Evolutionary conservation across 2,797 vertebrate species (phyloP), one percentile per base, ranked within the genome.

Genomic region (Eospalax fontanierii): DNA sequence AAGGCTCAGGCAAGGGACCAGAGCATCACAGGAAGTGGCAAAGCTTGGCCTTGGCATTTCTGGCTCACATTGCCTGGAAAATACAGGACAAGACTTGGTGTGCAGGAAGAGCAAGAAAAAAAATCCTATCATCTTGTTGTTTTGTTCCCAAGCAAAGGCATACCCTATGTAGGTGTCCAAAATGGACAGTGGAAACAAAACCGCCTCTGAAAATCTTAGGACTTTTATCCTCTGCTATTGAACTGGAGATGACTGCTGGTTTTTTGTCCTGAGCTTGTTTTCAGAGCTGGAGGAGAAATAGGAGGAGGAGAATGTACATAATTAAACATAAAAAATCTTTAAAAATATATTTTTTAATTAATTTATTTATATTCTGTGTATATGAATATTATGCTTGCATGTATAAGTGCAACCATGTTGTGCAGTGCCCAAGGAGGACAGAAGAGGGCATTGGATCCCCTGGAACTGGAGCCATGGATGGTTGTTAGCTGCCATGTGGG

Each of bases 241-340:
- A 8, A 71, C 26, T 28, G 74, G 74, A 91, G 65, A 75, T 61
- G 15, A 73, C 8, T 14, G 16, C 11, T 40, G 33, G 54, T 22
- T 16, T 54, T 84, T 94, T 71, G 26, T 85, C 57, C 10, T 46
- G 46, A 6, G 18, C n/a, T 84, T n/a, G 66, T 81, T 63, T 74
- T 89, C 79, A 84, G 61, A 93, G 35, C 35, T 70, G 46, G 30
- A 89, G n/a, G 93, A 92, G 65, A 61, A 76, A n/a, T n/a, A n/a
- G n/a, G n/a, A n/a, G n/a, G n/a, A n/a, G n/a, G n/a, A n/a, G n/a
- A n/a, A n/a, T n/a, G n/a, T n/a, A n/a, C n/a, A n/a, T n/a, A n/a
- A n/a, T n/a, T n/a, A n/a, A n/a, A n/a, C n/a, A n/a, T n/a, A n/a
- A n/a, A n/a, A n/a, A n/a, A n/a, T n/a, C n/a, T n/a, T n/a, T n/a